A percentile compares a stretch with the other conserved stretches of the same genome.
phyloP scores from a whole-genome alignment of 2,888 invertebrate genomes.

The Argyresthia albistria region DNA sequence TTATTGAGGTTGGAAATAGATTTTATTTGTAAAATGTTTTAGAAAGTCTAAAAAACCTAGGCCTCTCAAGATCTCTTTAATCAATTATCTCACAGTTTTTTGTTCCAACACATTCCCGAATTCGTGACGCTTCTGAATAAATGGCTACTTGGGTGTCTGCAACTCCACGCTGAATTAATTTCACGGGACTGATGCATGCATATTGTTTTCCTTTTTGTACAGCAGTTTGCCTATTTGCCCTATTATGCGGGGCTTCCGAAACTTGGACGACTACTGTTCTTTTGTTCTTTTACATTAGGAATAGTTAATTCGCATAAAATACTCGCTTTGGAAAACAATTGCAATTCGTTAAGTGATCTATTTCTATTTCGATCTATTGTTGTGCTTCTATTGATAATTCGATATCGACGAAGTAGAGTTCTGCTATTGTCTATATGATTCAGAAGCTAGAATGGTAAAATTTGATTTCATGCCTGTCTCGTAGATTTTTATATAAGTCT shows the following conservation, averaged over 20 bases:
- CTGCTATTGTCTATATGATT: too few relatives aligned
- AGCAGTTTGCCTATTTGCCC: constrained; percentile 21
- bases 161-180: constrained; percentile 24
- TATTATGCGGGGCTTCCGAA: constrained; percentile 28
- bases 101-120: constrained; percentile 21
- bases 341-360: too few relatives aligned
- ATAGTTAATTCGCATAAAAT: constrained; percentile 26
- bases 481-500: too few relatives aligned
- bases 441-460: too few relatives aligned
- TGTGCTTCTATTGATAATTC: too few relatives aligned
- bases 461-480: too few relatives aligned
- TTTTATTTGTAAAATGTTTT: too few relatives aligned
- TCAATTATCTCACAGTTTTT: neutral
- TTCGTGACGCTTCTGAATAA: constrained; percentile 27
- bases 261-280: constrained; percentile 1
- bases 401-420: too few relatives aligned
- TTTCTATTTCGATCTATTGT: too few relatives aligned
- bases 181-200: constrained; percentile 40
- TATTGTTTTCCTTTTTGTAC: constrained; percentile 31
- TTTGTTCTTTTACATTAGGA: constrained; percentile 3
- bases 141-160: constrained; percentile 49
- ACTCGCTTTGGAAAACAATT: constrained; percentile 10
- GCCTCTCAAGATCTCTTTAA: neutral
- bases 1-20: too few relatives aligned
- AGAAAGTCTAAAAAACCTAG: too few relatives aligned